Evolutionary conservation across 2,888 invertebrate species (phyloP).

Genomic region (Anarsia innoxiella): DNA sequence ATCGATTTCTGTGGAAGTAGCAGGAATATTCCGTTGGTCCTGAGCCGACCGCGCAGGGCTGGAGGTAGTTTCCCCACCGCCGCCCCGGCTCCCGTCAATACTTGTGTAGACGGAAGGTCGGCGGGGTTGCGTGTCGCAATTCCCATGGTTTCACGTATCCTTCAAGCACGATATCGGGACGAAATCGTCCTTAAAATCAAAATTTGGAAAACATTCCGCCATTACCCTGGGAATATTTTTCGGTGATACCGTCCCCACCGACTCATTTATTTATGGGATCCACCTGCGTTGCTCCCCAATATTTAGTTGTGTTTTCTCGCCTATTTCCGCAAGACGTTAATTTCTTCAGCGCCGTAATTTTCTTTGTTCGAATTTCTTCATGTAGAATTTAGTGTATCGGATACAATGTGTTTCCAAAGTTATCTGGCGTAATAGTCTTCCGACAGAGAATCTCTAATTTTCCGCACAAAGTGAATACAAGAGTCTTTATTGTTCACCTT

Average conservation of each 20-base stretch:
- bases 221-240: background rate
- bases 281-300: too few relatives aligned
- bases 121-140: slow-evolving; percentile 37
- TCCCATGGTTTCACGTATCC: slow-evolving; percentile 27
- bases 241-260: background rate
- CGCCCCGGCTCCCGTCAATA: slow-evolving; percentile 12
- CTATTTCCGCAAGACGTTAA: background rate
- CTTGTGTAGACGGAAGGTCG: slow-evolving; percentile 27
- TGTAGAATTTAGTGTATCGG: slow-evolving; percentile 9
- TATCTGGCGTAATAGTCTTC: slow-evolving; percentile 16
- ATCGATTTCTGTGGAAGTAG: slow-evolving; percentile 7
- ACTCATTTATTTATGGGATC: too few relatives aligned
- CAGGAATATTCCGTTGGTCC: slow-evolving; percentile 17
- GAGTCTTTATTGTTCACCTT: slow-evolving; percentile 24
- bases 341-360: slow-evolving; percentile 10
- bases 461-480: slow-evolving; percentile 23
- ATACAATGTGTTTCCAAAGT: slow-evolving; percentile 10
- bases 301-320: background rate
- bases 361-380: slow-evolving; percentile 15
- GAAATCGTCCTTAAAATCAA: slow-evolving; percentile 41
- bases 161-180: slow-evolving; percentile 23
- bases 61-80: slow-evolving; percentile 9
- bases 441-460: slow-evolving; percentile 19
- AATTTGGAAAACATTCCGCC: slow-evolving; percentile 30
- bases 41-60: slow-evolving; percentile 13